Evolutionary conservation across 2,113 vertebrate species (phyloP), one percentile per base, ranked within the genome.

Genomic region (Mustela nigripes): DNA sequence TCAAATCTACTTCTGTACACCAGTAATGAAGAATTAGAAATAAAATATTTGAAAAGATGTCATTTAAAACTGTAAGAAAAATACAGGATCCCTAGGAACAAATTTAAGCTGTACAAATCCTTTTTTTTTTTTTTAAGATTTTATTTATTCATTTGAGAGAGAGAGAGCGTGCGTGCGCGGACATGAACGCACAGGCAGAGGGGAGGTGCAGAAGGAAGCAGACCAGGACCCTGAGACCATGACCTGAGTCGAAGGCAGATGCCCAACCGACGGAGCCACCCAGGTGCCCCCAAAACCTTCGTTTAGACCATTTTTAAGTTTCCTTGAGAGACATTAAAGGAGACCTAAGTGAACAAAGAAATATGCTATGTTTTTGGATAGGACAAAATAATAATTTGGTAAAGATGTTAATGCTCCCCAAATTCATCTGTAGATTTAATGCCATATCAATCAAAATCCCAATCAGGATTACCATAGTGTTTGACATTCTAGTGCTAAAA

Each of bases 101-200:
- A 36, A 69, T 69, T 24, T n/a, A 86, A 67, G 11, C 21, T 86
- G 62, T 50, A n/a, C 11, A 86, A 67, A 48, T 24, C 62, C 10
- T n/a, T 67, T 85, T 19, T 85, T 19, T 19, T 85, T 65, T 65
- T 65, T 67, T 67, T 33, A n/a, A 67, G 31, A 67, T 69, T 69
- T 69, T 69, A 69, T 36, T n/a, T 21, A 69, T 69, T 69, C 65
- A n/a, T 36, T 36, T 19, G 67, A 69, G 67, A 69, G 18, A 69
- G 15, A 33, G 31, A 67, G 33, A n/a, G 28, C 31, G 39, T 1
- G 63, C 10, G 11, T 2, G 2, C 48, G 50, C 8, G 14, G 0
- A 53, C 50, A 6, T 67, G 65, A n/a, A 33, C 15, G 3, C 65
- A 69, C 7, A 6, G n/a, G 65, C 65, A 69, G 33, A 18, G 33